Base-by-base conservation (phyloP, 1,140 invertebrate species). In the Gryon sp. region DNA sequence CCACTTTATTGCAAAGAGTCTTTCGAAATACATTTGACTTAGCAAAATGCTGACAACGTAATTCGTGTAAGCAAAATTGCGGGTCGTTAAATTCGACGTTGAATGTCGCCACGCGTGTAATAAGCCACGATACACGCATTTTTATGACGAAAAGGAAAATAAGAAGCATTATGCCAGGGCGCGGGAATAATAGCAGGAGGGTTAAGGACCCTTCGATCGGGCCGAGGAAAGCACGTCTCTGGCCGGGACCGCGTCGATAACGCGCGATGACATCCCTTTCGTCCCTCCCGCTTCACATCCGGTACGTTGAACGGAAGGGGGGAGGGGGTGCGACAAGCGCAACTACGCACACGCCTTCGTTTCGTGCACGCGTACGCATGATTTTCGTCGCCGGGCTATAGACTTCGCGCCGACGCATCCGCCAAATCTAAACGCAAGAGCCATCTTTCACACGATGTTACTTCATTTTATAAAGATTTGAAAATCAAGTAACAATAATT, bases 161-260 rank as follows among this genome's bases (percentile, higher is more conserved):
- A 38, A n/a, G 24, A 36, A 34, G 53, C 30, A 62, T 68, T 53
- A 43, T 48, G 46, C 38, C 38, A 68, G 55, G 62, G 52, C 32
- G 45, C 45, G 50, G 30, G 57, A 74, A 65, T 59, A 65, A 74
- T 65, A 68, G 57, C 43, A n/a, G 32, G 57, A 68, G 62, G 73
- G 73, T 76, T 76, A 76, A 76, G 73, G 65, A 69, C 50, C 65
- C 50, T 76, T 76, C 65, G 65, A 69, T 69, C 65, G 62, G 55
- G 6, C 32, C 63, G 62, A 68, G 62, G 57, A 69, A 63, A 68
- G 38, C 72, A 68, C 63, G 63, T 57, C 65, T 76, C 59, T 59
- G 65, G 73, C 73, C 73, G 45, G 73, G 73, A 68, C 59, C 52
- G 41, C 73, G 73, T 69, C 65, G 59, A 76, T 76, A 76, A 69